These are phyloP conservation scores for Scartelaos histophorus DNA, from an alignment of 2,113 vertebrate species.

Conservation along the genomic window DNA sequence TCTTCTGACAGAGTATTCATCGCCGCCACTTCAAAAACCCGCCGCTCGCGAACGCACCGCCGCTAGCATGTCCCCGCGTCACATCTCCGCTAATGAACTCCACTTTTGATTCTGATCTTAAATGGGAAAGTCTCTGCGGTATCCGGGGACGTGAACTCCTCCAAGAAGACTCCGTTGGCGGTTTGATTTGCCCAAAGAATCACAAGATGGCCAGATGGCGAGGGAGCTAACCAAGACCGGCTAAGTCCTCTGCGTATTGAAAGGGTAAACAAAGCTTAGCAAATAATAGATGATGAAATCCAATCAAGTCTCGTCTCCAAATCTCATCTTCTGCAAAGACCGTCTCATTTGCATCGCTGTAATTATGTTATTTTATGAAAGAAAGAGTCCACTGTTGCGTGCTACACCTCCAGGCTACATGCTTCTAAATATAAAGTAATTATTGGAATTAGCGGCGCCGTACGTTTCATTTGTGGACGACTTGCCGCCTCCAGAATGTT, in stretches of 20 bases:
- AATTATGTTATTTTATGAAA: not conserved
- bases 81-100: conserved; percentile 38
- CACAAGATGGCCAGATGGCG: conserved; percentile 58
- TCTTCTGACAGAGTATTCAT: conserved; percentile 6
- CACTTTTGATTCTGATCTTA: conserved; percentile 42
- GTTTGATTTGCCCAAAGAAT: conserved; percentile 35
- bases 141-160: conserved; percentile 29
- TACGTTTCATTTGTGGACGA: not conserved
- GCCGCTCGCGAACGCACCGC: conserved; percentile 13
- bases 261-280: conserved; percentile 51
- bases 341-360: conserved; percentile 2
- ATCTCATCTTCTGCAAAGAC: conserved; percentile 17
- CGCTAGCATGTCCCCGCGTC: conserved; percentile 28
- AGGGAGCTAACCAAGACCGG: conserved; percentile 36
- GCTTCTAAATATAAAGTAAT: not conserved
- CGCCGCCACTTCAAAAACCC: conserved; percentile 3
- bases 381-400: not conserved
- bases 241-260: conserved; percentile 41
- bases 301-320: conserved; percentile 23
- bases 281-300: conserved; percentile 40
- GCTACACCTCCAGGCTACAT: not conserved
- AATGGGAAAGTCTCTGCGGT: conserved; percentile 34
- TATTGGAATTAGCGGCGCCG: not conserved
- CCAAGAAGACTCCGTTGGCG: conserved; percentile 34
- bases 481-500: too few species aligned